phyloP scores from a whole-genome alignment of 2,797 vertebrate genomes.

The Tapirus indicus region DNA sequence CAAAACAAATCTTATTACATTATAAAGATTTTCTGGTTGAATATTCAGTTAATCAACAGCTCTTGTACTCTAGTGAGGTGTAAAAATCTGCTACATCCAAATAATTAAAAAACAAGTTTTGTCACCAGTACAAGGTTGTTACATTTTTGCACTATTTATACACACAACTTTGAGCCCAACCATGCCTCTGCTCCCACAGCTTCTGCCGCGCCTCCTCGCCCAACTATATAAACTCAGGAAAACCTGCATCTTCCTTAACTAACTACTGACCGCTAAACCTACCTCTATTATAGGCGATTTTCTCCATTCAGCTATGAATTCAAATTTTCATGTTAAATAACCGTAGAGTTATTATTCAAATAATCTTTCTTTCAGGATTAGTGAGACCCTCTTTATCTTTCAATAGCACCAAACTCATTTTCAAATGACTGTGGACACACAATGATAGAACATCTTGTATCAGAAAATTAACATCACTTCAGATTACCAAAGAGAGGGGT shows the following conservation, averaged over 20 bases:
- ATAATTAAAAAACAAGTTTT: neutral
- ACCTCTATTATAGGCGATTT: neutral
- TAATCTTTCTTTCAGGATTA: neutral
- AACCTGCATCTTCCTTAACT: neutral
- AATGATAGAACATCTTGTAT: neutral
- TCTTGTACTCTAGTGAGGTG: constrained; percentile 67
- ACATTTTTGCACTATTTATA: constrained; percentile 61
- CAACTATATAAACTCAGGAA: neutral
- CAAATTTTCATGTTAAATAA: constrained; percentile 57
- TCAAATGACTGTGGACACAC: neutral
- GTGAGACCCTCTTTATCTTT: constrained; percentile 1
- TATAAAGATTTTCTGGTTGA: constrained; percentile 68
- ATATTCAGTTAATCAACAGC: constrained; percentile 79
- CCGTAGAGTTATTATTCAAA: constrained; percentile 19
- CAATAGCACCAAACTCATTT: constrained; percentile 4
- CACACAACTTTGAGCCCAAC: constrained; percentile 40
- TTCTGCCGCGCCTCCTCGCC: accelerated
- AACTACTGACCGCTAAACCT: neutral
- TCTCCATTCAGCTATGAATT: constrained; percentile 7
- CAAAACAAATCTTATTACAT: constrained; percentile 76
- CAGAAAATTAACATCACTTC: constrained; percentile 16
- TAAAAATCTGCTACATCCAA: constrained; percentile 68
- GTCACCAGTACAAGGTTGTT: neutral
- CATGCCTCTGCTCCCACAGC: neutral
- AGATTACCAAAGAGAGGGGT: constrained; percentile 65